Base-by-base conservation (phyloP, 2,113 vertebrate species). In the Eptesicus fuscus region DNA sequence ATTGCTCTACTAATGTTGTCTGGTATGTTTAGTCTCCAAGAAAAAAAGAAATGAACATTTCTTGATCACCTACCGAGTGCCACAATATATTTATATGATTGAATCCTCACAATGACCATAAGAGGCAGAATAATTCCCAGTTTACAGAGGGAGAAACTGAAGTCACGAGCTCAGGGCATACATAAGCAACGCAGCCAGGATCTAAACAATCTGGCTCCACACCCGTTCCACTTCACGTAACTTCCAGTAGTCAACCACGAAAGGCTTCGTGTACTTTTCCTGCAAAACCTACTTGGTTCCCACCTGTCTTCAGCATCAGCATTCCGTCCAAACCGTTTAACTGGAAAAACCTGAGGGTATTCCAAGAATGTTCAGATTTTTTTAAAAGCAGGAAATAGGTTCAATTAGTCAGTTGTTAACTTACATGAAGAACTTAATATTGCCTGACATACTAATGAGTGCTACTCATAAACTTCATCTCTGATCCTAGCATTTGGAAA, bases 21-120 rank as follows among this genome's bases (percentile, higher is more conserved):
- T 83, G 65, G 53, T 69, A 53, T 76, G 42, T 51, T 90, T 47
- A 88, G 32, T 88, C 53, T 69, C 8, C 53, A 83, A 67, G 49
- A 28, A 77, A 91, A 90, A 78, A 67, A 77, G 2, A 76, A 91
- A 83, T 79, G 6, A 95, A 35, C 8, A n/a, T 78, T 92, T 92
- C 70, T 78, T 74, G 49, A 88, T 67, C 30, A 53, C 35, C 59
- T 79, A 70, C 28, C 22, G 6, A 77, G 16, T 90, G 56, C 47
- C 40, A 67, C 82, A 35, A 85, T 32, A 51, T 20, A 18, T 35
- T 77, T 77, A 7, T 23, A 4, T 70, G n/a, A 51, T 20, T 78
- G 61, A 56, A 44, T 87, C 63, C 25, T 89, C 63, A 59, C 40
- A 82, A 28, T 22, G 40, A 37, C 25, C 49, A 22, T 61, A n/a